Evolutionary conservation across 2,797 vertebrate species (phyloP), one percentile per base, ranked within the genome.

Genomic region (Helarctos malayanus): DNA sequence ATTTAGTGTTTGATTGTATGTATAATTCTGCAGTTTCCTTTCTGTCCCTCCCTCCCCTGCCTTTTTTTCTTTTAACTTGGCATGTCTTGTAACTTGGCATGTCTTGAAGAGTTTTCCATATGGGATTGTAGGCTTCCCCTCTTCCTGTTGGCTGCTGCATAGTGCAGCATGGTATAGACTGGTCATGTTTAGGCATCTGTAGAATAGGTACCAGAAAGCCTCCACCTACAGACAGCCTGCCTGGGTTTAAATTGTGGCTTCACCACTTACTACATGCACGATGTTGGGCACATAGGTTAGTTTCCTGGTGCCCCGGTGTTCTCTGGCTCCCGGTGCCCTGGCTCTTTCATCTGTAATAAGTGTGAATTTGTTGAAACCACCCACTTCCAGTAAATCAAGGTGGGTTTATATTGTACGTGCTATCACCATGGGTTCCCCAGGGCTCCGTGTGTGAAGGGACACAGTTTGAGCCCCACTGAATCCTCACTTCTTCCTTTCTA

Each of bases 331-430:
- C 0, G 19, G 49, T 57, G 38, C 4, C 68, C 13, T 86, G 29
- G 19, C 57, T 93, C 56, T 95, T 81, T 52, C 29, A n/a, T 32
- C 45, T 91, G 18, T 85, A 76, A 78, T 89, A 83, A 68, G 4
- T 12, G 18, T 56, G 68, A 89, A 25, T 56, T 83, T 83, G 35
- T 54, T 45, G 49, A 89, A 90, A 32, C 23, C 45, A 45, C 45
- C 4, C 2, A 7, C 18, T 23, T 54, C 68, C 14, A 68, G 21
- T 18, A 85, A 61, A 15, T 38, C 45, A 73, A 19, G 45, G 16
- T 18, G 25, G 47, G 16, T 38, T 86, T 71, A 18, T 11, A 27
- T 13, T 45, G 52, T 27, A 38, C 47, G 15, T 1, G 2, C 8
- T 29, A 41, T 14, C 23, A 56, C 23, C 15, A 25, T 8, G 29